These are phyloP conservation scores for Dysmachus trigonus DNA, from an alignment of 2,888 invertebrate genomes.

Conservation along the genomic window DNA sequence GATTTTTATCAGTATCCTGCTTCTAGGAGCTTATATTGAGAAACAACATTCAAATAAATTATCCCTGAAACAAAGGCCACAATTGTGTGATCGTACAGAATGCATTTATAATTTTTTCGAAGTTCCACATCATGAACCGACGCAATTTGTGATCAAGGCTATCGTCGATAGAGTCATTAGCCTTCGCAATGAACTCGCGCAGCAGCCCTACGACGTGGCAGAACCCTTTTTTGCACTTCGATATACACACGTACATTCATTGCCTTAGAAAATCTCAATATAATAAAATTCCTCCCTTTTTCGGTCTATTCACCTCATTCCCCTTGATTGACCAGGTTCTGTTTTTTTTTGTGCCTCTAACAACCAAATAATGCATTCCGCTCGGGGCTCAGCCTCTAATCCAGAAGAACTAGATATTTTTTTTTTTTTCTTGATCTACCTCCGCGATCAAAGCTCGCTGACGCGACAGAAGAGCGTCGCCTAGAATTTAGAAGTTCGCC, in stretches of 20 bases:
- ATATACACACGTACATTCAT: background rate
- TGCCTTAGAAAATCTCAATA: background rate
- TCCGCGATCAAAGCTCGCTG: background rate
- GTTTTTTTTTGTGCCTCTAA: background rate
- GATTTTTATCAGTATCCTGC: too few relatives aligned
- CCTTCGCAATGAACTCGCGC: background rate
- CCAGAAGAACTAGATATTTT: background rate
- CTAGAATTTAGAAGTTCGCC: background rate
- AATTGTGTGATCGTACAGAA: background rate
- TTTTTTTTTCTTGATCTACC: background rate
- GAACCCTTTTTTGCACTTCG: background rate
- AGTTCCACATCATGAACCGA: background rate
- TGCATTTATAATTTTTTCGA: background rate
- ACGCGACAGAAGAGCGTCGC: too few relatives aligned
- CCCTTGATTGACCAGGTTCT: slow-evolving; percentile 10
- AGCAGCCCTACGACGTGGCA: background rate
- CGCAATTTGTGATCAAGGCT: background rate
- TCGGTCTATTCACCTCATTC: background rate
- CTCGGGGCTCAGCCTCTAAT: background rate
- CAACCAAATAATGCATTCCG: slow-evolving; percentile 19
- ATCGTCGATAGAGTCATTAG: background rate
- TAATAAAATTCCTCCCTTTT: background rate
- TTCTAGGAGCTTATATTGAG: too few relatives aligned
- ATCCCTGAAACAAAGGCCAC: background rate
- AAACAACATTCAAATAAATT: background rate